Conservation (phyloP, 2,888 invertebrate genomes). For the Mechanitis messenoides region DNA sequence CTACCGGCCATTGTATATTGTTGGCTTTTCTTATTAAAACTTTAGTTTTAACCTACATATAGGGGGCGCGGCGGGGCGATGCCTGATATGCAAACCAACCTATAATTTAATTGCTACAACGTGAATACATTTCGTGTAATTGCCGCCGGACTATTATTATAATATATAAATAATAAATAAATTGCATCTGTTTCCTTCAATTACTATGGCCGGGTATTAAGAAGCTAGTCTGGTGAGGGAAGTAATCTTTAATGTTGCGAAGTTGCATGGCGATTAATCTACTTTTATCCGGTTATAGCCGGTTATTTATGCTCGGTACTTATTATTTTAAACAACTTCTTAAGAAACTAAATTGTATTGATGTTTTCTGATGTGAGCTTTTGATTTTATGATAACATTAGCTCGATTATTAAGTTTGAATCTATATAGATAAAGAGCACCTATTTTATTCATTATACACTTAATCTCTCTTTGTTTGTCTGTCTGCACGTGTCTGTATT, state of each 20-base stretch:
- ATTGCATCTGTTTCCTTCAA: conserved; percentile 52
- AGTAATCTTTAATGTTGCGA: conserved; percentile 29
- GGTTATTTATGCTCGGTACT: conserved; percentile 25
- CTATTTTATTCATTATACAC: no score
- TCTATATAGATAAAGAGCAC: no score
- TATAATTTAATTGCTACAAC: conserved; percentile 33
- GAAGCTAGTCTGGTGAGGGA: conserved; percentile 27
- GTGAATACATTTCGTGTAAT: conserved; percentile 46
- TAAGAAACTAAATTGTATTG: background rate
- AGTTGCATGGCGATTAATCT: conserved; percentile 29
- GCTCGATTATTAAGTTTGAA: no score
- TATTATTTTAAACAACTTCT: conserved; percentile 18
- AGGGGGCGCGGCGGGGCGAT: conserved; percentile 31
- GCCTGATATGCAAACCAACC: conserved; percentile 42
- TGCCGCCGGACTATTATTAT: conserved; percentile 44
- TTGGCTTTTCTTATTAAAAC: conserved; percentile 66
- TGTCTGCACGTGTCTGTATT: no score
- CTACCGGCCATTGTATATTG: conserved; percentile 56
- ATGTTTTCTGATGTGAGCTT: no score
- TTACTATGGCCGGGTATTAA: conserved; percentile 35
- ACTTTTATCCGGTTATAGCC: conserved; percentile 26
- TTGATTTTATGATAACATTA: no score
- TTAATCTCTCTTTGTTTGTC: no score
- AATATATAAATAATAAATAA: conserved; percentile 64
- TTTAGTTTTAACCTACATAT: conserved; percentile 58